Evolutionary conservation across 2,797 vertebrate species (phyloP), one percentile per base, ranked within the genome.

Genomic region (Melanogrammus aeglefinus): DNA sequence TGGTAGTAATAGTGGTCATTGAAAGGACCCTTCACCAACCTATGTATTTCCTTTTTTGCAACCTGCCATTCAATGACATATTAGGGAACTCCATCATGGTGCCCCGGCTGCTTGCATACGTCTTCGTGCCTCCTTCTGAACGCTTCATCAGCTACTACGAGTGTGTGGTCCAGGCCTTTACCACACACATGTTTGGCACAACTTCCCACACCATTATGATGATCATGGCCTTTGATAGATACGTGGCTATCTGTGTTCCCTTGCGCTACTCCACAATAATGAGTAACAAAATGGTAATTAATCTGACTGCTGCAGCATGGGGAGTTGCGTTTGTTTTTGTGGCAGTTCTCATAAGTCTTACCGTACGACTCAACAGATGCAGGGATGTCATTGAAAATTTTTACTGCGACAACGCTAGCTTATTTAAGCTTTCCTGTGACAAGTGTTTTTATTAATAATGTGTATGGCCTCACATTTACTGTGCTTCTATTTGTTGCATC

Each of bases 151-250:
- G 86, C 29, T 95, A 95, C 0, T 85, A 84, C 0, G 85, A 85
- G 36, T 95, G 94, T 81, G 0, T 95, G 0, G 72, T 91, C 0
- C 94, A 95, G 86, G 94, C 94, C 86, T 95, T 95, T 84, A 88
- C 93, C 75, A 91, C 90, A 16, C 94, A 94, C 1, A 89, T 91
- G 39, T 94, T 89, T 76, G 91, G 88, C 72, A 91, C 93, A 0
- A 86, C 90, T 2, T 93, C 93, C 0, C 94, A 94, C 0, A 91
- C 91, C 0, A 88, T 95, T 0, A 84, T 96, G 66, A 83, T 95
- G 79, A 93, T 93, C 0, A 94, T 95, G 95, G 93, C 94, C 0
- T 90, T 94, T 0, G 94, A 96, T 85, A 84, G 91, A 0, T 95
- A 94, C 0, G 80, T 96, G 18, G 94, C 94, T 2, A 88, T 95